Conservation (phyloP, 1,140 invertebrate genomes). For the Drosophila sp. region DNA sequence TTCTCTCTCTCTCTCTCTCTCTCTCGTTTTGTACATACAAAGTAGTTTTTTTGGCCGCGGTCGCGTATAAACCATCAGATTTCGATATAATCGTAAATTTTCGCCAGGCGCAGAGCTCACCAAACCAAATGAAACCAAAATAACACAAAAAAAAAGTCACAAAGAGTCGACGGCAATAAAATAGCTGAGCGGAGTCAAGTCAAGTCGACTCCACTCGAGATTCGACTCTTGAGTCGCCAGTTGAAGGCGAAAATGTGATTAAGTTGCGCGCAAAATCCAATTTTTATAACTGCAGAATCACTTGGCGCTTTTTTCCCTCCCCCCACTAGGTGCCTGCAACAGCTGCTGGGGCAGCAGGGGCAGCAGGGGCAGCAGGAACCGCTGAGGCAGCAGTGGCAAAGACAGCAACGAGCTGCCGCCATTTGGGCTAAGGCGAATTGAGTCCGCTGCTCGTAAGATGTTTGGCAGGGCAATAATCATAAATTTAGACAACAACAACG, state of each 20-base stretch:
- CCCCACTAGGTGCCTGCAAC: constrained; percentile 32
- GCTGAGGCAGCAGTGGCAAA: constrained; percentile 7
- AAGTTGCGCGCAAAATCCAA: constrained; percentile 83
- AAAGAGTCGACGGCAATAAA: constrained; percentile 76
- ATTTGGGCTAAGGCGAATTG: constrained; percentile 78
- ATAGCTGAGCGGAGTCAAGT: constrained; percentile 67
- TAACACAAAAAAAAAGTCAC: constrained; percentile 67
- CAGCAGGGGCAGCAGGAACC: not conserved
- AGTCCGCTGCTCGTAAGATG: constrained; percentile 77
- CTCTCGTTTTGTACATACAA: constrained; percentile 32
- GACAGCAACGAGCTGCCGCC: constrained; percentile 30
- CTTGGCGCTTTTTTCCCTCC: constrained; percentile 46
- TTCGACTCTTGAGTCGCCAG: constrained; percentile 58
- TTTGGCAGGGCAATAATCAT: constrained; percentile 83
- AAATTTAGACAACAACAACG: constrained; percentile 78
- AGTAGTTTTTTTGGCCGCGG: constrained; percentile 62
- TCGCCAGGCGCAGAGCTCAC: constrained; percentile 64
- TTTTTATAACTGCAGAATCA: constrained; percentile 83
- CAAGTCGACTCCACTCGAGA: constrained; percentile 44
- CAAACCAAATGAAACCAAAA: constrained; percentile 41
- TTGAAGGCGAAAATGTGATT: constrained; percentile 82
- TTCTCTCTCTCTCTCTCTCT: not conserved
- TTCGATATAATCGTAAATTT: constrained; percentile 83
- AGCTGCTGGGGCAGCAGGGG: constrained; percentile 9
- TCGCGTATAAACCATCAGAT: constrained; percentile 82